Conservation (phyloP, 2,888 invertebrate genomes). For the Mayetiola destructor region DNA sequence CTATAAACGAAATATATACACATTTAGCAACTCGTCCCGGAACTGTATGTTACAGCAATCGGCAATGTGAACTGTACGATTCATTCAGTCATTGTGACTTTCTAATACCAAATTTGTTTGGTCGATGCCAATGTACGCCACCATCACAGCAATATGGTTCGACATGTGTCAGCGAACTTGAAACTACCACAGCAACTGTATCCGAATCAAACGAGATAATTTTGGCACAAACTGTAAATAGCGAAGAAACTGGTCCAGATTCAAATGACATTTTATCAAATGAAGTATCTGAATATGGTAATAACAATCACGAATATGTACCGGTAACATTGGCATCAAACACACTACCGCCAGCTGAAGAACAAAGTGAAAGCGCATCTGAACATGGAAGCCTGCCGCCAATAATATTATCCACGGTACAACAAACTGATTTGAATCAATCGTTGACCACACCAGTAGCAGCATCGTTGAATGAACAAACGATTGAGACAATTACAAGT, state of each 20-base stretch:
- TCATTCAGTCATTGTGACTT: conserved; percentile 76
- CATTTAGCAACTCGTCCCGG: conserved; percentile 75
- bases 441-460: background rate
- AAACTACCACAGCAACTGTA: conserved; percentile 25
- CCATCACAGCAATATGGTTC: conserved; percentile 50
- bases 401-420: background rate
- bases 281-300: conserved; percentile 19
- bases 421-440: too few relatives aligned
- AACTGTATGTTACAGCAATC: conserved; percentile 78
- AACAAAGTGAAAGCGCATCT: background rate
- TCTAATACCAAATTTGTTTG: conserved; percentile 76
- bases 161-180: conserved; percentile 40
- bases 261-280: conserved; percentile 26
- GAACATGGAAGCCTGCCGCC: background rate
- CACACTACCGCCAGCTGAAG: too few relatives aligned
- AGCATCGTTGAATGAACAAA: background rate
- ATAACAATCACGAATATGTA: background rate
- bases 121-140: conserved; percentile 67
- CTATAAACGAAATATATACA: too few relatives aligned
- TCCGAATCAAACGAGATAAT: conserved; percentile 16
- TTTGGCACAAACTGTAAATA: background rate
- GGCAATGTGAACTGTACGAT: conserved; percentile 75
- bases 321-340: background rate
- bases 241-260: conserved; percentile 21
- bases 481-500: background rate